Percentiles rank a stretch among this genome's conserved stretches.
phyloP scores from a whole-genome alignment of 2,113 vertebrate genomes.

The Marmota flaviventris region DNA sequence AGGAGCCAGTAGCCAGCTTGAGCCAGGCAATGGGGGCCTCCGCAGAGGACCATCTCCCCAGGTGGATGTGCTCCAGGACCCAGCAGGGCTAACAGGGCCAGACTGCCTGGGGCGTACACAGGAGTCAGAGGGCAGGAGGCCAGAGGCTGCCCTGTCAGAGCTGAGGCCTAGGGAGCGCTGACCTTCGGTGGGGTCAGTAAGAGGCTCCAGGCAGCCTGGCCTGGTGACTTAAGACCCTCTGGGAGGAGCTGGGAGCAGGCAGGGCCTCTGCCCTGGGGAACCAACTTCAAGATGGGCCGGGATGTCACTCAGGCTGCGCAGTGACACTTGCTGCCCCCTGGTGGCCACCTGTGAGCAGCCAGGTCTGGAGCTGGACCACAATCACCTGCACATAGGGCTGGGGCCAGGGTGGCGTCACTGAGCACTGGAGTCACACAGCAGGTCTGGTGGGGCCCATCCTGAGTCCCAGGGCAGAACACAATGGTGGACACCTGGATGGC shows the following conservation, averaged over 20 bases:
- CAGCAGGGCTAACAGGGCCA: rapidly evolving
- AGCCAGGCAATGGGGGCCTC: neutral
- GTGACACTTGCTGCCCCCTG: neutral
- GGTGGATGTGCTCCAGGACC: neutral
- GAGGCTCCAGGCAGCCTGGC: neutral
- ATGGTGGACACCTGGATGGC: neutral
- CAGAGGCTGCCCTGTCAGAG: too few relatives aligned
- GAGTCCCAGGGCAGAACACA: neutral
- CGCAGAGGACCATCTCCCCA: neutral
- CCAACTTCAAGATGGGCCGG: neutral
- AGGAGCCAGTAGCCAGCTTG: too few relatives aligned
- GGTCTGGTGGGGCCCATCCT: neutral
- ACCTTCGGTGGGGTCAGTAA: too few relatives aligned
- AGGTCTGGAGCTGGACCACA: neutral
- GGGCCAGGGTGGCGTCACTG: rapidly evolving
- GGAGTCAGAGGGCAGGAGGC: neutral
- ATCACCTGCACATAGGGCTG: too few relatives aligned
- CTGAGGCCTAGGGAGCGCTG: neutral
- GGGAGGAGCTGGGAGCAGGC: neutral
- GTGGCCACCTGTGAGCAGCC: rapidly evolving
- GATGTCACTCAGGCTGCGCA: neutral
- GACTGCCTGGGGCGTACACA: too few relatives aligned
- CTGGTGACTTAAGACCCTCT: neutral
- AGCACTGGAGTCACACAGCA: neutral
- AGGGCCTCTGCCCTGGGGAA: neutral